These are phyloP conservation scores for Pelecanoides urinatrix DNA, from an alignment of 2,113 vertebrate genomes.

Conservation along the genomic window DNA sequence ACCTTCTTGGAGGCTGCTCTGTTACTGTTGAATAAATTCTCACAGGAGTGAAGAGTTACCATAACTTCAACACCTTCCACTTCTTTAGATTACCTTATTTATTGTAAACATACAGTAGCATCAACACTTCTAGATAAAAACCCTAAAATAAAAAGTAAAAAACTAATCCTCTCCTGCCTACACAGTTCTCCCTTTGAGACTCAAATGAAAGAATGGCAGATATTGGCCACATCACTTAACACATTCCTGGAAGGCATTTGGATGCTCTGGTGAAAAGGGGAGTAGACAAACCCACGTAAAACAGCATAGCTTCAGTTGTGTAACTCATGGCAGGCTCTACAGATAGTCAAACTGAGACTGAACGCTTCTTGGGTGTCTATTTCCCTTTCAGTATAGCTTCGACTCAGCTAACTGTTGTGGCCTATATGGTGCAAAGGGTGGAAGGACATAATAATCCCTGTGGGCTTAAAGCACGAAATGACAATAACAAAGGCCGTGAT, in stretches of 20 bases:
- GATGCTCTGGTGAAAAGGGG: neutral
- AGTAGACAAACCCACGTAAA: neutral
- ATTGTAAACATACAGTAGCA: neutral
- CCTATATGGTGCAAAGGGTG: neutral
- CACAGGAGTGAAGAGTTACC: neutral
- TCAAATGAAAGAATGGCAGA: constrained; percentile 27
- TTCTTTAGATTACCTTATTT: constrained; percentile 1
- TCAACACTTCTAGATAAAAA: constrained; percentile 10
- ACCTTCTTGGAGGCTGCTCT: neutral
- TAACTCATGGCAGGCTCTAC: neutral
- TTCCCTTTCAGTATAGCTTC: neutral
- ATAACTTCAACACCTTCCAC: neutral
- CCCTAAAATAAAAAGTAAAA: constrained; percentile 23
- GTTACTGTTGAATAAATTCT: neutral
- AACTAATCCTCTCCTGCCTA: neutral
- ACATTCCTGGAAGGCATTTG: constrained; percentile 32
- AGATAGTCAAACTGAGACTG: neutral
- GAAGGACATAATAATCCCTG: neutral
- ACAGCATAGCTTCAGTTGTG: neutral
- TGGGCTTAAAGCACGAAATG: neutral
- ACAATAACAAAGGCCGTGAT: neutral
- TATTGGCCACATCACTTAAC: constrained; percentile 11
- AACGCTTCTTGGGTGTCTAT: neutral
- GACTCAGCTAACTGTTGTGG: neutral
- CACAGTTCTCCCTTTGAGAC: constrained; percentile 10